phyloP scores from a whole-genome alignment of 2,888 invertebrate species.

The Chorisops tibialis region DNA sequence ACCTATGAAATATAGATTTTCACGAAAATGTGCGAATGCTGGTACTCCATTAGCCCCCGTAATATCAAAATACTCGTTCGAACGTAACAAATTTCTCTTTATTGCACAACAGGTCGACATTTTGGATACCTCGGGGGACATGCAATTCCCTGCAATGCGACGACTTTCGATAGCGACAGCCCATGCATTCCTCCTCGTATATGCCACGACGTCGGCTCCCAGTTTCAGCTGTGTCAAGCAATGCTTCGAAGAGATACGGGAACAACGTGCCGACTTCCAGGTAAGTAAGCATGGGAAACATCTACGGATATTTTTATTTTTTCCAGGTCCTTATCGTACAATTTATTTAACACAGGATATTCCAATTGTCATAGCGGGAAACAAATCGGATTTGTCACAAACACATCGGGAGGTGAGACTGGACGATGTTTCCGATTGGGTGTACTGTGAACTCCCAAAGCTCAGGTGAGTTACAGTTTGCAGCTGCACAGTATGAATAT shows the following conservation, averaged over 20 bases:
- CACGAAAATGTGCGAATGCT: too few relatives aligned
- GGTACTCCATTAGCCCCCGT: too few relatives aligned
- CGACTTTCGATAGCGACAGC: constrained; percentile 82
- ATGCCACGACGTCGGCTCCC: constrained; percentile 70
- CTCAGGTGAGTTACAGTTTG: constrained; percentile 58
- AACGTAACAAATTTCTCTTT: constrained; percentile 12
- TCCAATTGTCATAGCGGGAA: constrained; percentile 82
- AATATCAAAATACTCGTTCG: not conserved
- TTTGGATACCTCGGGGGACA: constrained; percentile 78
- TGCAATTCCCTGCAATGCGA: constrained; percentile 89
- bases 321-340: too few relatives aligned
- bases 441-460: constrained; percentile 71
- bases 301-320: too few relatives aligned
- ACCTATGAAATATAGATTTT: too few relatives aligned
- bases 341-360: constrained; percentile 67
- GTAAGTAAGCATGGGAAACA: constrained; percentile 45
- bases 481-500: too few relatives aligned
- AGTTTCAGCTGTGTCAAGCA: constrained; percentile 71
- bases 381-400: constrained; percentile 74
- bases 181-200: constrained; percentile 83
- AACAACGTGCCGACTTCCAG: constrained; percentile 71
- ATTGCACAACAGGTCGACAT: constrained; percentile 61
- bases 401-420: constrained; percentile 69
- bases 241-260: constrained; percentile 77
- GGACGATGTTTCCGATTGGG: constrained; percentile 79